Evolutionary conservation across 2,113 vertebrate species (phyloP), one percentile per base, ranked within the genome.

Genomic region (Phoenicopterus ruber): DNA sequence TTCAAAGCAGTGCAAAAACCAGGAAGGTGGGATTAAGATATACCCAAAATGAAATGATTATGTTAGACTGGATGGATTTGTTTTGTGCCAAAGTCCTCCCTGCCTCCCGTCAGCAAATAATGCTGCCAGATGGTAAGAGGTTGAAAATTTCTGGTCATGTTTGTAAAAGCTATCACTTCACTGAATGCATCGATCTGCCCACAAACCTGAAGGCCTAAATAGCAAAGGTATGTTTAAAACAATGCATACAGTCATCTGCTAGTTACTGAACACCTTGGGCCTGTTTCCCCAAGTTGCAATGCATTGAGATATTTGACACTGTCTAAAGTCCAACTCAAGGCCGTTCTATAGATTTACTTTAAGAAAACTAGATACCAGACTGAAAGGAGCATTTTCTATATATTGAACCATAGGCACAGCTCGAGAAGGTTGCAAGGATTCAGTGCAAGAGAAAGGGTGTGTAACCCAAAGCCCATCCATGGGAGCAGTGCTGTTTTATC

Each of bases 41-140:
- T 44, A 80, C 12, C n/a, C 44, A 78, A 96, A 95, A 96, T 86
- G 12, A 83, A 97, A 95, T 50, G 17, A 38, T 44, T 55, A 63
- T 44, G 28, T 94, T 87, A 83, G 61, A 61, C 65, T n/a, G 29
- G 18, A 78, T 80, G 38, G 42, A 70, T 78, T 69, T 29, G 28
- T 29, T 96, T 86, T 96, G 11, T 94, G 63, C 40, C 42, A 55
- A 84, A 94, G 62, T 77, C 85, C 32, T 76, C 66, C 58, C 50
- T 11, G 2, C 6, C 13, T 62, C 49, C 50, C 3, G 7, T 31
- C 38, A 32, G 67, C 38, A 96, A 94, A 93, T 81, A 13, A 21
- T 77, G 62, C 73, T 88, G n/a, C 29, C 82, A 86, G 47, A 13
- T 88, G 11, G 9, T 76, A 80, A 83, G 17, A 55, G 24, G 19